Evolutionary conservation across 2,113 vertebrate genomes (phyloP).

Genomic region (Nerophis lumbriciformis): DNA sequence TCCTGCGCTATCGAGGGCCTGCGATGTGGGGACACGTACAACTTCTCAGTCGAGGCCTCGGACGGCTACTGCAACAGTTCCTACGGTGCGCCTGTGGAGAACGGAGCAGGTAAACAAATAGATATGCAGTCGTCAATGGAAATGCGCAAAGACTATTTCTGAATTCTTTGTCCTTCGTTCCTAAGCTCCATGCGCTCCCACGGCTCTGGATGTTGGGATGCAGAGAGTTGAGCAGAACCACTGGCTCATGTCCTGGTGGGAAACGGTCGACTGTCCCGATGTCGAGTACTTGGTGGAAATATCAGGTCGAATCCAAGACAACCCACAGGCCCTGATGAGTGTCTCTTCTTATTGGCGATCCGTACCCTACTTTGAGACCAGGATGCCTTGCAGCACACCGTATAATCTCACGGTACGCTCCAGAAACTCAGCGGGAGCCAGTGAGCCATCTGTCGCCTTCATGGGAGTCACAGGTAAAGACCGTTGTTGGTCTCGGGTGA

Average conservation of each 20-base stretch:
- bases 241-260: conserved; percentile 60
- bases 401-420: conserved; percentile 60
- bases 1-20: conserved; percentile 60
- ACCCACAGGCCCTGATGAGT: conserved; percentile 40
- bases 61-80: conserved; percentile 69
- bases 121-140: not conserved
- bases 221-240: conserved; percentile 36
- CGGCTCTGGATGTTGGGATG: conserved; percentile 24
- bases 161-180: not conserved
- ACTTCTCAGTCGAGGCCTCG: conserved; percentile 63
- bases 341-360: conserved; percentile 69
- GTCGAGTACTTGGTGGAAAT: conserved; percentile 60
- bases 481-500: too few species aligned
- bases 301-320: conserved; percentile 47
- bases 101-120: conserved; percentile 61
- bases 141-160: not conserved
- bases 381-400: conserved; percentile 64
- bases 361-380: conserved; percentile 64
- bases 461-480: conserved; percentile 58
- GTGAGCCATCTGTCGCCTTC: conserved; percentile 42
- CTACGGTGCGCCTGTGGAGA: conserved; percentile 28
- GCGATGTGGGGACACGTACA: conserved; percentile 64
- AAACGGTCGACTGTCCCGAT: conserved; percentile 44
- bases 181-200: conserved; percentile 70
- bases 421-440: conserved; percentile 57